A percentile compares a stretch with the other conserved stretches of the same genome.
These are phyloP conservation scores for Neotoma lepida DNA, from an alignment of 2,113 vertebrate genomes.

Conservation along the genomic window DNA sequence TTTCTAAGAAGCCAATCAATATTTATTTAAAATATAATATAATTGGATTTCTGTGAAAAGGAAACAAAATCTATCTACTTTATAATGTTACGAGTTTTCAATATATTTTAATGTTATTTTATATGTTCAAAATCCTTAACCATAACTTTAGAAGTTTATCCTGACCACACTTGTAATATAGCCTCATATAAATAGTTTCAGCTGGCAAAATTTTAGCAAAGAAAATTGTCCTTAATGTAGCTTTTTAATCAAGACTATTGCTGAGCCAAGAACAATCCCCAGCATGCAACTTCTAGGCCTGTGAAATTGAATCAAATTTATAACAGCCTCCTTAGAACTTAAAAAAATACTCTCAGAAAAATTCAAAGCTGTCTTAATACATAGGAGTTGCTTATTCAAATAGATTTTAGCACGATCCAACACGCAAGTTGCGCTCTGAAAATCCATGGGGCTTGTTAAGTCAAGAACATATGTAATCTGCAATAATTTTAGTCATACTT, in stretches of 20 bases:
- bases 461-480: neutral
- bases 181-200: conserved; percentile 50
- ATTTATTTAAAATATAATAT: conserved; percentile 62
- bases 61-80: conserved; percentile 21
- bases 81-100: neutral
- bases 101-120: conserved; percentile 35
- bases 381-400: conserved; percentile 38
- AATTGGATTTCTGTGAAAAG: conserved; percentile 12
- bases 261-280: conserved; percentile 54
- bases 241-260: conserved; percentile 65
- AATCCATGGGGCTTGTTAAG: neutral
- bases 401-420: conserved; percentile 49
- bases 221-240: conserved; percentile 25
- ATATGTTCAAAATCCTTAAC: conserved; percentile 48
- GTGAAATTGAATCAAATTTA: conserved; percentile 70
- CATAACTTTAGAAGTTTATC: conserved; percentile 41
- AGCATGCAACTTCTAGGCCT: conserved; percentile 45
- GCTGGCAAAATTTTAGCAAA: conserved; percentile 55
- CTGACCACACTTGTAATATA: conserved; percentile 45
- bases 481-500: neutral
- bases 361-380: conserved; percentile 55
- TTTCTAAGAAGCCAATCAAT: neutral
- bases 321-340: conserved; percentile 64
- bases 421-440: conserved; percentile 36
- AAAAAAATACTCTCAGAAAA: conserved; percentile 55